Percentiles rank a stretch among this genome's conserved stretches.
phyloP scores from a whole-genome alignment of 2,113 vertebrate genomes.

The Dicaeum eximium region DNA sequence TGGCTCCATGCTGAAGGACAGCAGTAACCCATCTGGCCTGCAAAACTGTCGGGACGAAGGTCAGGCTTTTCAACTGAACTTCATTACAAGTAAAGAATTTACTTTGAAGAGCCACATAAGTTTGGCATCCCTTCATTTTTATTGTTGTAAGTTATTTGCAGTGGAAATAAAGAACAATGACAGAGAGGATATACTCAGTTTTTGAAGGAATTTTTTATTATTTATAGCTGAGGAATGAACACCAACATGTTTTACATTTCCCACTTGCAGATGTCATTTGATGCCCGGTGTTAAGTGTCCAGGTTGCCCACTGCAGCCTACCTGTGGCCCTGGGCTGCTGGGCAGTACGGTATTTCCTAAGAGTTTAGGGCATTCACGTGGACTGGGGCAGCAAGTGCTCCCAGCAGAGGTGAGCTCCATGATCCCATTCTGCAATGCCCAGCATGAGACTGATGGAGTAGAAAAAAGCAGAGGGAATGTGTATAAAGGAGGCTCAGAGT shows the following conservation, averaged over 20 bases:
- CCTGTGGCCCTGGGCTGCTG: not conserved
- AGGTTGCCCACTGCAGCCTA: not conserved
- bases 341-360: not conserved
- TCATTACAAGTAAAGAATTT: constrained; percentile 10
- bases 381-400: not conserved
- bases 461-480: not conserved
- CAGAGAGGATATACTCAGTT: not conserved
- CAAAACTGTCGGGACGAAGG: not conserved
- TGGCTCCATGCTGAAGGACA: not conserved
- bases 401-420: rapidly evolving
- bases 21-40: not conserved
- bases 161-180: constrained; percentile 34
- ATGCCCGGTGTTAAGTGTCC: rapidly evolving
- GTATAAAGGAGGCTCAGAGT: not conserved
- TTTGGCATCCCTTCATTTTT: constrained; percentile 35
- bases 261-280: not conserved
- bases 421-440: not conserved
- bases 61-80: not conserved
- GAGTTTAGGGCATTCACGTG: rapidly evolving
- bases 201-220: not conserved
- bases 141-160: constrained; percentile 39
- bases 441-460: not conserved
- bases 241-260: not conserved
- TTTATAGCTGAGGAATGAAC: not conserved
- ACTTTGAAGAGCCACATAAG: not conserved